Evolutionary conservation across 2,797 vertebrate genomes (phyloP).

Genomic region (Poecilia gillii): DNA sequence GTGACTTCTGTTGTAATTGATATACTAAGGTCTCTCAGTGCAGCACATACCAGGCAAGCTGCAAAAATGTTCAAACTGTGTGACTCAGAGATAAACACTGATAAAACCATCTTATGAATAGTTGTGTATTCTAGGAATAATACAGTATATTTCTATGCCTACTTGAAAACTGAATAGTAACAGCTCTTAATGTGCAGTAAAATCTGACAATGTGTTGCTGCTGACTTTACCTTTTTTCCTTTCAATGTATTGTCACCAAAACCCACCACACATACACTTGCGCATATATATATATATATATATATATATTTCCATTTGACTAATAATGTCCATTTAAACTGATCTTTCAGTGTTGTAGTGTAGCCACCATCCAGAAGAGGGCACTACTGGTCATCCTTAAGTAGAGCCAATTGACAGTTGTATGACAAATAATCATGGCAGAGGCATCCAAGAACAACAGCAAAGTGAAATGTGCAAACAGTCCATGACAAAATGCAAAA

Average conservation of each 20-base stretch:
- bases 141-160: constrained; percentile 31
- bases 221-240: constrained; percentile 11
- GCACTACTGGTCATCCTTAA: too few species aligned
- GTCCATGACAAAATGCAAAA: too few species aligned
- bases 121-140: constrained; percentile 40
- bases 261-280: background rate
- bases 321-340: too few species aligned
- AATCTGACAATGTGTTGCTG: constrained; percentile 13
- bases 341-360: too few species aligned
- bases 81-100: constrained; percentile 38
- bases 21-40: constrained; percentile 44
- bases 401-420: too few species aligned
- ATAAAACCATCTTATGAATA: constrained; percentile 30
- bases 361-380: too few species aligned
- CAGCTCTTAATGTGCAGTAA: constrained; percentile 27
- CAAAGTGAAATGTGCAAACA: too few species aligned
- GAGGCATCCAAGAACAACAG: too few species aligned
- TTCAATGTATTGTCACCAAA: background rate
- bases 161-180: constrained; percentile 40
- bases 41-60: constrained; percentile 45
- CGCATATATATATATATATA: too few species aligned
- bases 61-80: constrained; percentile 43
- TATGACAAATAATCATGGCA: too few species aligned
- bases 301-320: too few species aligned
- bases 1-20: constrained; percentile 50